Evolutionary conservation across 1,140 invertebrate genomes (phyloP).

Genomic region (Pseudomyrmex gracilis): DNA sequence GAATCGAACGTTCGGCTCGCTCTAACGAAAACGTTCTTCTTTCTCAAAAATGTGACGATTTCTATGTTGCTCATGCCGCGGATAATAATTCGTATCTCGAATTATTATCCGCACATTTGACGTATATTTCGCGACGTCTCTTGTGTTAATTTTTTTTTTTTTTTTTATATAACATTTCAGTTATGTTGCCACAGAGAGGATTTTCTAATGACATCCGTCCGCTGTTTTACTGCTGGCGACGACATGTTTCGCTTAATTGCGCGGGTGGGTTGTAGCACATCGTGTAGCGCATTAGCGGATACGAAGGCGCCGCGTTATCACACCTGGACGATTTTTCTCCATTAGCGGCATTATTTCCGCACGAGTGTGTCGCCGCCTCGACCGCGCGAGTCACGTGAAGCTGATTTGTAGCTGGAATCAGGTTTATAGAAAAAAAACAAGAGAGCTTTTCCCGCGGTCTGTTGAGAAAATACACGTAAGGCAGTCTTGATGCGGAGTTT

Average conservation of each 20-base stretch:
- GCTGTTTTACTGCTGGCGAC: constrained; percentile 34
- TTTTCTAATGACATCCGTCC: constrained; percentile 39
- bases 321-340: constrained; percentile 75
- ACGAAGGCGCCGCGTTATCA: constrained; percentile 72
- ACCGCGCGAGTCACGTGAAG: constrained; percentile 60
- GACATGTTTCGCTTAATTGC: constrained; percentile 62
- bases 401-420: constrained; percentile 70
- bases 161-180: not conserved
- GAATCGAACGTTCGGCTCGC: not conserved
- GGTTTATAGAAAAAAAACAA: constrained; percentile 49
- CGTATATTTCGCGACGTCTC: too few relatives aligned
- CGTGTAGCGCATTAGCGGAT: constrained; percentile 68
- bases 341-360: constrained; percentile 71
- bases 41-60: not conserved
- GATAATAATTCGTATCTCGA: too few relatives aligned
- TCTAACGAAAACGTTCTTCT: not conserved
- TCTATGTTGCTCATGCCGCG: too few relatives aligned
- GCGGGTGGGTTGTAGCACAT: constrained; percentile 64
- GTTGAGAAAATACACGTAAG: not conserved
- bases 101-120: not conserved
- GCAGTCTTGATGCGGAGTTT: constrained; percentile 22
- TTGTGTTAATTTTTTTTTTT: too few relatives aligned
- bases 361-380: constrained; percentile 56
- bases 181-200: constrained; percentile 6
- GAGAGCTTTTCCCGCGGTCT: too few relatives aligned